These are phyloP conservation scores for Drosophila takahashii DNA, from an alignment of 1,140 invertebrate genomes.

Conservation along the genomic window DNA sequence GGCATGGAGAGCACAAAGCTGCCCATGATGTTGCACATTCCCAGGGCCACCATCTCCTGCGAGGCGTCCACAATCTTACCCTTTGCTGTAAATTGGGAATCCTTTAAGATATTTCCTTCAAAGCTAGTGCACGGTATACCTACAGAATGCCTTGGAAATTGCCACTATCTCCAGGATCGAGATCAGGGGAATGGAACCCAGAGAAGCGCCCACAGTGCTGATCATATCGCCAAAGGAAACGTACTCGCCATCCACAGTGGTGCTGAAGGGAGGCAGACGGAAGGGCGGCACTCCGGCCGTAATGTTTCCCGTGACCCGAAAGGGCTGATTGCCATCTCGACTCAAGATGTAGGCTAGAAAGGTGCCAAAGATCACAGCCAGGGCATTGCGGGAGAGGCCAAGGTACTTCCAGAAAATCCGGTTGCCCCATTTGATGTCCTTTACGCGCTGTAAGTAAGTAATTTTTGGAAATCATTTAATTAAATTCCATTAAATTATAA, in stretches of 20 bases:
- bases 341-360: constrained; percentile 88
- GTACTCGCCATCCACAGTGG: constrained; percentile 81
- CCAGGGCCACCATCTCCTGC: constrained; percentile 94
- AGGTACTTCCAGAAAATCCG: constrained; percentile 92
- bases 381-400: constrained; percentile 92
- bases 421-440: constrained; percentile 81
- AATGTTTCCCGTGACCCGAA: constrained; percentile 88
- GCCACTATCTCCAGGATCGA: constrained; percentile 93
- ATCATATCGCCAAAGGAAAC: constrained; percentile 88
- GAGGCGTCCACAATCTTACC: constrained; percentile 92
- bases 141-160: constrained; percentile 94
- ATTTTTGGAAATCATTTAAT: too few species aligned
- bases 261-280: constrained; percentile 88
- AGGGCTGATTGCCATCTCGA: constrained; percentile 86
- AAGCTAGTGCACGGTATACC: constrained; percentile 45
- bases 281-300: constrained; percentile 88
- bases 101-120: neutral
- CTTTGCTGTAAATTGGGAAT: constrained; percentile 87
- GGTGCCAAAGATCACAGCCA: constrained; percentile 90
- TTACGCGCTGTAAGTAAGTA: constrained; percentile 88
- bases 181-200: constrained; percentile 90
- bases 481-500: too few species aligned
- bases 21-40: constrained; percentile 93
- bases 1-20: constrained; percentile 96
- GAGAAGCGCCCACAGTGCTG: constrained; percentile 87